These are phyloP conservation scores for Paratrypauchen microcephalus DNA, from an alignment of 2,797 vertebrate species.

Conservation along the genomic window DNA sequence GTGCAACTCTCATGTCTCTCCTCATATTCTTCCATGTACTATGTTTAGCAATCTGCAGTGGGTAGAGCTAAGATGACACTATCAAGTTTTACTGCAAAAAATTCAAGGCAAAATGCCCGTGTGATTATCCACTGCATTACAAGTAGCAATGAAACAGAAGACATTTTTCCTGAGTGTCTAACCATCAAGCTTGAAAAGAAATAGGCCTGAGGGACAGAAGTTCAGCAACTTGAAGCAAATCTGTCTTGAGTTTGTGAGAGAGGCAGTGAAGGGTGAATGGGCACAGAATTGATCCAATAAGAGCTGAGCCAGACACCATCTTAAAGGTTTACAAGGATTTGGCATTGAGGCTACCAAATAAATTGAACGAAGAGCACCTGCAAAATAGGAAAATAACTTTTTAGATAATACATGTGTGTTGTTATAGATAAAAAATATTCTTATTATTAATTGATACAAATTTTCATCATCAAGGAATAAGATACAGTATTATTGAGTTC, in stretches of 20 bases:
- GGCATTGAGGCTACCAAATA: neutral
- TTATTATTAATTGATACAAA: too few relatives aligned
- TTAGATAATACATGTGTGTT: neutral
- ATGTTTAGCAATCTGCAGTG: conserved; percentile 8
- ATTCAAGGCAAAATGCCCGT: neutral
- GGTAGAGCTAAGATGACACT: neutral
- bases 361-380: neutral
- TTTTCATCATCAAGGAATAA: too few relatives aligned
- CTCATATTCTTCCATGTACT: conserved; percentile 16
- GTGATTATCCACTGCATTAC: neutral
- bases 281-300: conserved; percentile 11
- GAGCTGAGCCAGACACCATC: conserved; percentile 13
- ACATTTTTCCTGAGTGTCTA: neutral
- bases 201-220: conserved; percentile 10
- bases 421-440: neutral
- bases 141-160: neutral
- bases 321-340: conserved; percentile 7
- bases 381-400: neutral
- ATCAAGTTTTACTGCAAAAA: neutral
- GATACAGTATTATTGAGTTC: too few relatives aligned
- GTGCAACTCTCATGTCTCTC: conserved; percentile 23
- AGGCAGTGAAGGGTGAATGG: neutral
- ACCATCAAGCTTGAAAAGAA: neutral
- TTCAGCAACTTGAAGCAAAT: conserved; percentile 2
- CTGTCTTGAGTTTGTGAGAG: neutral